Base-by-base conservation (phyloP, 37 sponge, comb jelly and placozoan species). In the Cladorhizidae sp. region DNA sequence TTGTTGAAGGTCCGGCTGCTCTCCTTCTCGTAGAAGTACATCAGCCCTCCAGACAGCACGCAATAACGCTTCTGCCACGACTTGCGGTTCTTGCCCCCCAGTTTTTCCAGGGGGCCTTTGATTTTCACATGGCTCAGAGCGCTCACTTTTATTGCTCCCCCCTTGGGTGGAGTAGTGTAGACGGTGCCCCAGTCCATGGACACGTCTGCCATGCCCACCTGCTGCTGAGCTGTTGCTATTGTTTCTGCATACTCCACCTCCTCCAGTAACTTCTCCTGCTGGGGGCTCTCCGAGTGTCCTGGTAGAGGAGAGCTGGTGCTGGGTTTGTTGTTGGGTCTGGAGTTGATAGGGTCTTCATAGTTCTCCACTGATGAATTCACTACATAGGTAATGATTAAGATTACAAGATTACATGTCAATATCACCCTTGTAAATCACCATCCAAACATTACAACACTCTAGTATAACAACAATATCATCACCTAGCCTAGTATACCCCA, bases 21-120 rank as follows among this genome's bases (percentile, higher is more conserved):
- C 59, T 90, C 88, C 21, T 89, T 89, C 62, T 92, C 90, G 42
- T 85, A 96, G 83, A 96, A 96, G 80, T 89, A 96, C 81, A 96
- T 79, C 43, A 80, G 86, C 9, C 85, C 23, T 14, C 78, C 91
- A 25, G 89, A 41, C 22, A 92, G 80, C 1, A 92, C 83, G 45
- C 96, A 96, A 69, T 74, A 86, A 0, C 96, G 78, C 59, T 82
- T 86, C 76, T 96, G 96, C 96, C 96, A 96, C 0, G 64, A 85
- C 38, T 84, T 87, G 31, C 82, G 88, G 57, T 73, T 86, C 70
- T 64, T 80, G 0, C 96, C 96, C 12, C 96, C 96, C 25, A 96
- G 83, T 62, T 96, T 96, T 86, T 96, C 96, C 45, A 96, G 56
- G n/a, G 8, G 31, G 37, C 96, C 96, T 52, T 92, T 92, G 26